Conservation (phyloP, 2,888 invertebrate species). For the Cosmorhoe ocellata region DNA sequence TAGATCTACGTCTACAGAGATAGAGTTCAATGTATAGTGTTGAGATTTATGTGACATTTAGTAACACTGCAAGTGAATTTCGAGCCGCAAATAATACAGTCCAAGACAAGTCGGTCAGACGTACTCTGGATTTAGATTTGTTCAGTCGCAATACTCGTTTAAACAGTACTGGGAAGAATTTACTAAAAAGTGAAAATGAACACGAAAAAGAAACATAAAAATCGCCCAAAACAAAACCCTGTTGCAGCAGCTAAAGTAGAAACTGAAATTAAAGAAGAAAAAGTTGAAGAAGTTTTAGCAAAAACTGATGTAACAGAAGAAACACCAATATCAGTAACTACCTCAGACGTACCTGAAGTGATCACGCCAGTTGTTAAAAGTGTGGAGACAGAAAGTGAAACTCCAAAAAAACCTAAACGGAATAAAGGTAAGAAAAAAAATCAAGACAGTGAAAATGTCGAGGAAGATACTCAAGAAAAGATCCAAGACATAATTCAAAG, state of each 20-base stretch:
- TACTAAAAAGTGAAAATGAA: constrained; percentile 55
- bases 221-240: constrained; percentile 51
- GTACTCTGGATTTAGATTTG: constrained; percentile 64
- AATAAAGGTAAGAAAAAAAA: constrained; percentile 70
- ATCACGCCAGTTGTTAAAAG: constrained; percentile 36
- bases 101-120: constrained; percentile 65
- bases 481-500: constrained; percentile 4
- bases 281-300: constrained; percentile 18
- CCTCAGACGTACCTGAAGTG: constrained; percentile 33
- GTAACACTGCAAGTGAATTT: constrained; percentile 57
- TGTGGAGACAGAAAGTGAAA: constrained; percentile 40
- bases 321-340: constrained; percentile 27
- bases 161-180: constrained; percentile 33
- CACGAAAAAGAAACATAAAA: constrained; percentile 70
- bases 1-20: constrained; percentile 2
- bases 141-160: constrained; percentile 46
- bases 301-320: constrained; percentile 39
- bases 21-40: constrained; percentile 26
- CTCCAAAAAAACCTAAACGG: constrained; percentile 75
- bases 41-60: constrained; percentile 62
- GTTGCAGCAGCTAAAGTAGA: constrained; percentile 42
- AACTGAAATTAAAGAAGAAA: constrained; percentile 25
- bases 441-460: constrained; percentile 38
- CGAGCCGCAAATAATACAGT: constrained; percentile 65
- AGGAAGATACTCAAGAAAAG: constrained; percentile 32